Conservation (phyloP, 2,797 vertebrate species). For the Pseudocheirus occidentalis region DNA sequence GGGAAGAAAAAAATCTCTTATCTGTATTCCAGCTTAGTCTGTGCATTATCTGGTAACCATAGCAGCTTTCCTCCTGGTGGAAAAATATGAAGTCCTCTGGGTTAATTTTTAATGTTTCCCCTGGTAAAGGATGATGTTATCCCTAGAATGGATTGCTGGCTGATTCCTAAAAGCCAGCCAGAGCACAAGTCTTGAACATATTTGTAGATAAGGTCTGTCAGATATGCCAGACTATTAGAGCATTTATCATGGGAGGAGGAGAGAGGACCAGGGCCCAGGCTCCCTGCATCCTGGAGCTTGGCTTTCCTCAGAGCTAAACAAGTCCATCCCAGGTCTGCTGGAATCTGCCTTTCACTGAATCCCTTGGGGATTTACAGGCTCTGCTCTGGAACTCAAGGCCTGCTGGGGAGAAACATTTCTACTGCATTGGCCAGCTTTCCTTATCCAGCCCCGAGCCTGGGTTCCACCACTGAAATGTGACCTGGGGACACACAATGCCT, state of each 20-base stretch:
- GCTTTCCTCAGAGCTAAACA: neutral
- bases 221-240: constrained; percentile 70
- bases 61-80: constrained; percentile 78
- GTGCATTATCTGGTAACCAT: constrained; percentile 76
- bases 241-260: constrained; percentile 72
- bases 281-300: neutral
- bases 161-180: constrained; percentile 73
- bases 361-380: neutral
- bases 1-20: constrained; percentile 49
- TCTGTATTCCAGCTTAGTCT: constrained; percentile 70
- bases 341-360: constrained; percentile 48
- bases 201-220: constrained; percentile 80
- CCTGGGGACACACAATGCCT: neutral
- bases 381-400: neutral
- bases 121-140: constrained; percentile 74
- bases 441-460: neutral
- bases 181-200: constrained; percentile 67
- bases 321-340: neutral
- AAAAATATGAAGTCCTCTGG: constrained; percentile 79
- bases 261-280: constrained; percentile 17
- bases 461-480: neutral
- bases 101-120: constrained; percentile 81
- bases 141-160: constrained; percentile 73
- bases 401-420: neutral
- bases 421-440: neutral